These are phyloP conservation scores for Heliconius melpomene DNA, from an alignment of 1,140 invertebrate genomes.

Conservation along the genomic window DNA sequence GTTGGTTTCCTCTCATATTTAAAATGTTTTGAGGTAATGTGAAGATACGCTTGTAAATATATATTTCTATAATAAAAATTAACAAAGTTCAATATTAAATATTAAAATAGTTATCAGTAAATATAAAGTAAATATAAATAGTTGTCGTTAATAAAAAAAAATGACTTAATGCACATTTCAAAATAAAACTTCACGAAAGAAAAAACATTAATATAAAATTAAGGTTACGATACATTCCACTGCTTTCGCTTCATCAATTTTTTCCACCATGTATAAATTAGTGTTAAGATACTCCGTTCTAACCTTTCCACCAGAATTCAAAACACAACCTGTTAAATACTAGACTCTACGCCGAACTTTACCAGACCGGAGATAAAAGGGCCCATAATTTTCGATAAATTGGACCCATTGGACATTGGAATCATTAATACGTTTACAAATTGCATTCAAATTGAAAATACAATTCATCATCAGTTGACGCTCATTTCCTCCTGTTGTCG, in stretches of 20 bases:
- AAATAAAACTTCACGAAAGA: not conserved
- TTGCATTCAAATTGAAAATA: not conserved
- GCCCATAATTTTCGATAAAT: no score
- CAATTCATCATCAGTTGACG: conserved; percentile 1
- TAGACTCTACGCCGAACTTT: no score
- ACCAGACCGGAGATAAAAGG: no score
- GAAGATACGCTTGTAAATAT: not conserved
- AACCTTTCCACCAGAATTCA: no score
- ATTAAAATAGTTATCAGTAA: no score
- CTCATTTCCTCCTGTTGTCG: not conserved
- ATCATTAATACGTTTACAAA: not conserved
- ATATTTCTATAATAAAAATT: no score
- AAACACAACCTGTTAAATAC: no score
- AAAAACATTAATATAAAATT: not conserved
- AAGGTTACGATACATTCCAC: not conserved
- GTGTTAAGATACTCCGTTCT: no score
- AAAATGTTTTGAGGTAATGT: conserved; percentile 17
- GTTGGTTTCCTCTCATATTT: conserved; percentile 23
- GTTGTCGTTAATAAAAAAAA: no score
- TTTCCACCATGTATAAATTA: not conserved
- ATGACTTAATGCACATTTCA: no score
- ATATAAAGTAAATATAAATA: no score
- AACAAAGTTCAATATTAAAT: not conserved
- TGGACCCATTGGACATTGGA: not conserved
- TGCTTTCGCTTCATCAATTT: not conserved